A percentile compares a stretch with the other conserved stretches of the same genome.
These are phyloP conservation scores for Heliocidaris erythrogramma DNA, from an alignment of 35 echinoderm and acorn worm species.

Conservation along the genomic window DNA sequence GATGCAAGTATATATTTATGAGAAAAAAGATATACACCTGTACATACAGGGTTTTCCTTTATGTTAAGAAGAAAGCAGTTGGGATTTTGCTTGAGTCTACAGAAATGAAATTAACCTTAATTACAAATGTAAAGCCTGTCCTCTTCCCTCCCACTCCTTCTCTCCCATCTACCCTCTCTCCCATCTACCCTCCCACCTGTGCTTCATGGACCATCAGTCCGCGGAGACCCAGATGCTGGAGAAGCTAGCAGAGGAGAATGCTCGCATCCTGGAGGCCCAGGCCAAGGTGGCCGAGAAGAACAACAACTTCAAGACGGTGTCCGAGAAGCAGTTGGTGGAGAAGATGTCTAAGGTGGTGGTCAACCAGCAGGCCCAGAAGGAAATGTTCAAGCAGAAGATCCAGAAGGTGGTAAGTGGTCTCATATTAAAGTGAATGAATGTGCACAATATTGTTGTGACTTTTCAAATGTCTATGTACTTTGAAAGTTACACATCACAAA, in stretches of 20 bases:
- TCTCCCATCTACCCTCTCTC: not conserved
- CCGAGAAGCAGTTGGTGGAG: slow-evolving; percentile 38
- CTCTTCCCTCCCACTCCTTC: not conserved
- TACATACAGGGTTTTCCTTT: not conserved
- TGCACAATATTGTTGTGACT: not conserved
- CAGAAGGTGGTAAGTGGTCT: slow-evolving; percentile 26
- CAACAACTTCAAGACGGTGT: slow-evolving; percentile 49
- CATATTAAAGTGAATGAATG: not conserved
- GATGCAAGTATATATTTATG: too few relatives aligned
- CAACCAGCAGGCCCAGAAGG: slow-evolving; percentile 20
- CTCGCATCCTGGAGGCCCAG: slow-evolving; percentile 49
- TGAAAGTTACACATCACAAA: not conserved
- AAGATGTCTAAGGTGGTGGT: slow-evolving; percentile 47
- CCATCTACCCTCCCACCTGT: not conserved
- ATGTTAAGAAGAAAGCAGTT: not conserved
- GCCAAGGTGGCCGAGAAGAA: slow-evolving; percentile 54
- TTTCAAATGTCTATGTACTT: not conserved
- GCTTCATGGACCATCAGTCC: slow-evolving; percentile 1
- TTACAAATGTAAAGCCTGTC: not conserved
- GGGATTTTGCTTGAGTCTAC: not conserved
- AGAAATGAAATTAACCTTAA: too few relatives aligned
- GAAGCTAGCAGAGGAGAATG: slow-evolving; percentile 54
- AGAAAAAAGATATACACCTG: too few relatives aligned
- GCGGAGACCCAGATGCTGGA: slow-evolving; percentile 50
- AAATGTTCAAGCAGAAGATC: slow-evolving; percentile 27